phyloP scores from a whole-genome alignment of 1,140 invertebrate species.

The Plodia interpunctella region DNA sequence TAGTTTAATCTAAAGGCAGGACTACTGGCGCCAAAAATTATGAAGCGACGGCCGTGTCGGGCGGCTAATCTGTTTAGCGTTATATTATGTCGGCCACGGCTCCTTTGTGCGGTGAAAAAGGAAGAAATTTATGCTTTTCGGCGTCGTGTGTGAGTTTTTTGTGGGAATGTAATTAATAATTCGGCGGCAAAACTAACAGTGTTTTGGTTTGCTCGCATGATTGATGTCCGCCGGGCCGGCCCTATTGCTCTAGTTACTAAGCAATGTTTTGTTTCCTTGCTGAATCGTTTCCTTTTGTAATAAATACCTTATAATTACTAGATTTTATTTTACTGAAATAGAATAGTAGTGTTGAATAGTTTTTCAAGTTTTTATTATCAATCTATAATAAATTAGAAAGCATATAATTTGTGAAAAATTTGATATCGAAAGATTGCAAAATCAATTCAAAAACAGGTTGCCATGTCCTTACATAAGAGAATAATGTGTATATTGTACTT shows the following conservation, averaged over 20 bases:
- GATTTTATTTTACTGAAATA: no score
- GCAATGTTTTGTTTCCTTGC: not conserved
- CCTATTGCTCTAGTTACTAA: constrained; percentile 12
- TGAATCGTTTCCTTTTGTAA: no score
- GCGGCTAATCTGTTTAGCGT: constrained; percentile 72
- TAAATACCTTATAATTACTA: no score
- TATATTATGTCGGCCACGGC: constrained; percentile 59
- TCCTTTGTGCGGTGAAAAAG: constrained; percentile 74
- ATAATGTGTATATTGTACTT: no score
- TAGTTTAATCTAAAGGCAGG: no score
- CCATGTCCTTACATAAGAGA: no score
- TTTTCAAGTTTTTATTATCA: no score
- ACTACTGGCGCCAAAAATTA: constrained; percentile 77
- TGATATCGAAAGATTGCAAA: no score
- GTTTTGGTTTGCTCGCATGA: constrained; percentile 66
- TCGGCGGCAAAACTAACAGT: constrained; percentile 79
- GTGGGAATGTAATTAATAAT: constrained; percentile 78
- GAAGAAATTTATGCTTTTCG: constrained; percentile 76
- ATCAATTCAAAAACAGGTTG: no score
- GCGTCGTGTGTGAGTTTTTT: constrained; percentile 71
- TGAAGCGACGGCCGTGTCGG: constrained; percentile 67
- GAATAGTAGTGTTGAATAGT: no score
- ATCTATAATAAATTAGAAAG: no score
- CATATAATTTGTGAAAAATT: no score
- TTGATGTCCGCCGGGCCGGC: constrained; percentile 56